Evolutionary conservation across 2,113 vertebrate genomes (phyloP).

Genomic region (Anarrhichthys ocellatus): DNA sequence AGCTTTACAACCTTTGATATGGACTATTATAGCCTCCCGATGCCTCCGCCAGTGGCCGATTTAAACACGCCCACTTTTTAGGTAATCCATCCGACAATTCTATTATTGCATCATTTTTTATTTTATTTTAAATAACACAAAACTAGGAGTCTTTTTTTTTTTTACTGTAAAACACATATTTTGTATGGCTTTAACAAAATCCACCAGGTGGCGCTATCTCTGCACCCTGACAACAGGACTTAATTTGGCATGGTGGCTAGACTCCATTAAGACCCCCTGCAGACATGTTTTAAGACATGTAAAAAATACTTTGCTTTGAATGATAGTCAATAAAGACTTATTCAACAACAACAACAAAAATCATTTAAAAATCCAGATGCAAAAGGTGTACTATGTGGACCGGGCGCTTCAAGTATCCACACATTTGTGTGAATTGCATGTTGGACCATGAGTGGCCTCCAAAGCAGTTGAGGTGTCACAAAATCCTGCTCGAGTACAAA

Average conservation of each 20-base stretch:
- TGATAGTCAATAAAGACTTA: background rate
- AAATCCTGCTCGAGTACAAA: background rate
- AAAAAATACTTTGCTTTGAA: background rate
- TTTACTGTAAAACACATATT: slow-evolving; percentile 9
- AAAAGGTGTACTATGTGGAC: background rate
- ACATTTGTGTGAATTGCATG: background rate
- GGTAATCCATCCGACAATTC: accelerated
- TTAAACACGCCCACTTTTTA: background rate
- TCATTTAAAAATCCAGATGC: background rate
- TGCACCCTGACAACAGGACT: background rate
- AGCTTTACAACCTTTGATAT: background rate
- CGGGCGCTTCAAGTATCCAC: background rate
- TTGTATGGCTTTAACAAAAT: background rate
- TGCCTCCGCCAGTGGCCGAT: accelerated
- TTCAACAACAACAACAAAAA: background rate
- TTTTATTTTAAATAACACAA: background rate
- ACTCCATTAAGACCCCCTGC: background rate
- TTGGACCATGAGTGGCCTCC: background rate
- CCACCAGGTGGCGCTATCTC: slow-evolving; percentile 60
- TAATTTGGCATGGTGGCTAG: no score
- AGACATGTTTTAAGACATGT: background rate
- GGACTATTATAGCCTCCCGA: background rate
- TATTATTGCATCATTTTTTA: background rate
- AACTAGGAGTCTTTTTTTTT: background rate
- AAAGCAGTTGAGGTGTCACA: background rate